Evolutionary conservation across 2,113 vertebrate species (phyloP).

Genomic region (Rhabdomys dilectus): DNA sequence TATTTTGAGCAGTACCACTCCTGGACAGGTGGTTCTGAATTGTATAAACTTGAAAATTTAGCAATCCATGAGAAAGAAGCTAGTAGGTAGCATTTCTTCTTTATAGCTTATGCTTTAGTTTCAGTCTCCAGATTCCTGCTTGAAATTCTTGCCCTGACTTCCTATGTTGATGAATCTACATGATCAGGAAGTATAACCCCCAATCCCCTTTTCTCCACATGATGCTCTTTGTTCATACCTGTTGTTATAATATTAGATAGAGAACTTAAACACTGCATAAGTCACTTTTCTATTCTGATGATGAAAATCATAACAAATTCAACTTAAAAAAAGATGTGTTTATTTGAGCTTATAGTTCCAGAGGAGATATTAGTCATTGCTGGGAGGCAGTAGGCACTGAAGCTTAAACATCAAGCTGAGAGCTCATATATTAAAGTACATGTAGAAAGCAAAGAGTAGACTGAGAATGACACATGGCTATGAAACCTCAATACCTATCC

Average conservation of each 20-base stretch:
- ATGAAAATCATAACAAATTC: not conserved
- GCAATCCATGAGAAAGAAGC: not conserved
- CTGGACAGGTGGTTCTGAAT: not conserved
- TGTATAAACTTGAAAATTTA: not conserved
- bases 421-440: not conserved
- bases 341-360: not conserved
- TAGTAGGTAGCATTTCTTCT: not conserved
- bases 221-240: not conserved
- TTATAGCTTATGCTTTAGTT: not conserved
- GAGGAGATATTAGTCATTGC: not conserved
- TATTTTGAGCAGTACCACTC: not conserved
- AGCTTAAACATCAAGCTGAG: not conserved
- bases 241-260: not conserved
- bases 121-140: not conserved
- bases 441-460: not conserved
- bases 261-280: not conserved
- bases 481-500: not conserved
- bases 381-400: not conserved
- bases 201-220: not conserved
- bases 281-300: not conserved
- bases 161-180: not conserved
- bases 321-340: not conserved
- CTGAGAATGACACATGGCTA: not conserved
- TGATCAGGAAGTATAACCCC: not conserved
- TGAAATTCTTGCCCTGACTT: not conserved